Conservation (phyloP, 92 coral and sea anemone genomes). For the Parazoanthus atlanticus region DNA sequence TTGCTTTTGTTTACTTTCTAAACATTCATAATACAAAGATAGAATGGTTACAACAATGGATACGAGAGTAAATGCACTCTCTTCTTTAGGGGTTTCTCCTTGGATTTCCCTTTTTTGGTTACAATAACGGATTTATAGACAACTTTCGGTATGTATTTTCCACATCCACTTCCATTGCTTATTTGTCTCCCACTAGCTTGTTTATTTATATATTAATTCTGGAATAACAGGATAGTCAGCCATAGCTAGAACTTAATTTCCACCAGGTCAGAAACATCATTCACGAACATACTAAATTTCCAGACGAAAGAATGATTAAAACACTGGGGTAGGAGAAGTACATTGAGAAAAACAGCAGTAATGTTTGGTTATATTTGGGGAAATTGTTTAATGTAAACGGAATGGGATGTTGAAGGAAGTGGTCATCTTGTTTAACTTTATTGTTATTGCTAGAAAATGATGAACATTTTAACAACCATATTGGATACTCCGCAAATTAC, state of each 20-base stretch:
- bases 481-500: background rate
- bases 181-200: too few relatives aligned
- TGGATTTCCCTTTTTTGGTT: background rate
- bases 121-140: background rate
- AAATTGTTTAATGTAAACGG: background rate
- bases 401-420: background rate
- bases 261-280: too few relatives aligned
- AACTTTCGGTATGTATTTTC: background rate
- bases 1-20: constrained; percentile 5
- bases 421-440: background rate
- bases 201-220: too few relatives aligned
- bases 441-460: background rate
- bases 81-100: background rate
- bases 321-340: too few relatives aligned
- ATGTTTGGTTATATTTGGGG: too few relatives aligned
- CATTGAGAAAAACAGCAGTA: too few relatives aligned
- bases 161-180: too few relatives aligned
- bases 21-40: constrained; percentile 22
- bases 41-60: background rate
- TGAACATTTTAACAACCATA: background rate
- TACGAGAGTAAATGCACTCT: background rate
- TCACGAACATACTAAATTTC: too few relatives aligned
- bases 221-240: too few relatives aligned
- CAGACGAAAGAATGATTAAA: too few relatives aligned
- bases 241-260: too few relatives aligned